Evolutionary conservation across 92 coral and sea anemone genomes (phyloP).

Genomic region (Actinostola sp.): DNA sequence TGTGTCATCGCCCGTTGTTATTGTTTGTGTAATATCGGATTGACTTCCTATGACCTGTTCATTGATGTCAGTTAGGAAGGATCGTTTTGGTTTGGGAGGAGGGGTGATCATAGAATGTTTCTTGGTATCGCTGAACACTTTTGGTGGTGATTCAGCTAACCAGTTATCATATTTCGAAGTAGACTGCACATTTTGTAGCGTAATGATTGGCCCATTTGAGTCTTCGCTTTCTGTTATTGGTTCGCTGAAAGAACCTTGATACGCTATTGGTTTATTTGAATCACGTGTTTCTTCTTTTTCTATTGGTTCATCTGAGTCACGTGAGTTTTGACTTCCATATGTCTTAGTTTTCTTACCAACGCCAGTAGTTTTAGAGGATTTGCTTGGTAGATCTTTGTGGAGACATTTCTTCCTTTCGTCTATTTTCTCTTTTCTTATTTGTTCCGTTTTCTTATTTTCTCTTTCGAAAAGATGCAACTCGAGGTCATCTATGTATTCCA

Average conservation of each 20-base stretch:
- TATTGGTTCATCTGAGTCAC: background rate
- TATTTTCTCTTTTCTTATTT: conserved; percentile 13
- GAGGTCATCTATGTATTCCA: conserved; percentile 30
- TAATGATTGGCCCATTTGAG: too few species aligned
- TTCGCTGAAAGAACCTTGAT: background rate
- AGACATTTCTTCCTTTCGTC: background rate
- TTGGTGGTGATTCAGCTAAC: too few species aligned
- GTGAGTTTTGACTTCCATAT: background rate
- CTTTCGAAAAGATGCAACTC: conserved; percentile 11
- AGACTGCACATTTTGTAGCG: too few species aligned
- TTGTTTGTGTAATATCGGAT: too few species aligned
- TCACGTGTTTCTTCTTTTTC: conserved; percentile 3
- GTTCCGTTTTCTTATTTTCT: conserved; percentile 14
- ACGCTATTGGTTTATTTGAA: background rate
- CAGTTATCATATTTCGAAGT: too few species aligned
- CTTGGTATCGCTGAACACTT: background rate
- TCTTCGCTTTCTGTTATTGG: too few species aligned
- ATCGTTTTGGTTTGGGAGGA: conserved; percentile 27
- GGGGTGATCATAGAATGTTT: conserved; percentile 10
- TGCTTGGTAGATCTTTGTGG: background rate
- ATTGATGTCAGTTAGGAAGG: too few species aligned
- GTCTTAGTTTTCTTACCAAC: background rate
- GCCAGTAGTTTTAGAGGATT: background rate
- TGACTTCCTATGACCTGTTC: too few species aligned
- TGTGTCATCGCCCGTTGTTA: too few species aligned